phyloP scores from a whole-genome alignment of 1,140 invertebrate species.

The Drosophila oshimai region DNA sequence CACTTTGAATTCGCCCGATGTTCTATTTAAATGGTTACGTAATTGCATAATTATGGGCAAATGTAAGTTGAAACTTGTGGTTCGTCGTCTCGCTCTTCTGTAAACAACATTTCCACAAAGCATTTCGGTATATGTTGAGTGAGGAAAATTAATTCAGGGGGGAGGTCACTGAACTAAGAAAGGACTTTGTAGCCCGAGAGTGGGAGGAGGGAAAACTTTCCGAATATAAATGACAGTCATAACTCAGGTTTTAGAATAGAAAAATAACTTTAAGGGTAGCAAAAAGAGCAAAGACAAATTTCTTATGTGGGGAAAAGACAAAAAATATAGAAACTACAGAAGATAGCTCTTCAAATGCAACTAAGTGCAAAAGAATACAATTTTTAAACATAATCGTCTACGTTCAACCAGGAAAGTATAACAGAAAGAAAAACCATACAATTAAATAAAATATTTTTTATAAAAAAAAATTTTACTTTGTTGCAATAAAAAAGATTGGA shows the following conservation, averaged over 20 bases:
- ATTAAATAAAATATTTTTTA: too few species aligned
- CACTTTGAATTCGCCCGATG: constrained; percentile 64
- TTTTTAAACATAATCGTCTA: not conserved
- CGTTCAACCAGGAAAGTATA: not conserved
- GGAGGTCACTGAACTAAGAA: constrained; percentile 29
- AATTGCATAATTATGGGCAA: constrained; percentile 77
- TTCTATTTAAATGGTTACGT: constrained; percentile 79
- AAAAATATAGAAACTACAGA: not conserved
- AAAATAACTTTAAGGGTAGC: not conserved
- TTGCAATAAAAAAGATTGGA: too few species aligned
- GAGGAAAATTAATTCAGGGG: constrained; percentile 11
- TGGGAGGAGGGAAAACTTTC: not conserved
- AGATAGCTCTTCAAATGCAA: not conserved
- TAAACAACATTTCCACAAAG: constrained; percentile 32
- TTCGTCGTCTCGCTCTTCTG: constrained; percentile 5
- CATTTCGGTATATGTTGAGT: constrained; percentile 25
- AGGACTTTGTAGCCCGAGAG: not conserved
- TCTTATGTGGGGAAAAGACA: not conserved
- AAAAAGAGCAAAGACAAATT: not conserved
- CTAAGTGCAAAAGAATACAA: not conserved
- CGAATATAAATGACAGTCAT: constrained; percentile 28
- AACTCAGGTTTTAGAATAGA: constrained; percentile 13
- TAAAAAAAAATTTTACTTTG: too few species aligned
- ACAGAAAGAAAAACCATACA: too few species aligned
- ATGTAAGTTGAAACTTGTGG: constrained; percentile 55